phyloP scores from a whole-genome alignment of 2,113 vertebrate genomes.

The Notiomystis cincta region DNA sequence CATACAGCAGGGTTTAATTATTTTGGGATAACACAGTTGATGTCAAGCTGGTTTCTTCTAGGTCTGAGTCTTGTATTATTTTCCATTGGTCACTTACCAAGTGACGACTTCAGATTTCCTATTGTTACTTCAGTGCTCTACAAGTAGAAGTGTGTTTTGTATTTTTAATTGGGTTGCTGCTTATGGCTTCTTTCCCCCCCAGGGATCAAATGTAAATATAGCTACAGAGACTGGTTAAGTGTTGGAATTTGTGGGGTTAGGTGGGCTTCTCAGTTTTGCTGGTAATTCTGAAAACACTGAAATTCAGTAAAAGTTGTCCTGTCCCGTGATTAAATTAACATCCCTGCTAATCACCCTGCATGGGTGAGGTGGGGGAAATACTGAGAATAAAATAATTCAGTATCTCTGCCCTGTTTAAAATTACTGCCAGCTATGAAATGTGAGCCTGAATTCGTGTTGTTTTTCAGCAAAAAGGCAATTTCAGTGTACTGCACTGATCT shows the following conservation, averaged over 20 bases:
- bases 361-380: background rate
- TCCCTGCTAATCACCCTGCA: background rate
- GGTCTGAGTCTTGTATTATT: background rate
- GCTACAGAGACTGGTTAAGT: background rate
- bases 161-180: background rate
- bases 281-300: background rate
- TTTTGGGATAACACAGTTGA: background rate
- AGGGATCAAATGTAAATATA: background rate
- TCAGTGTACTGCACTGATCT: background rate
- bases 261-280: background rate
- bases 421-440: background rate
- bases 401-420: background rate
- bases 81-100: background rate
- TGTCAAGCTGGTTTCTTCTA: background rate
- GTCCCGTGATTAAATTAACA: background rate
- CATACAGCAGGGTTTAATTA: background rate
- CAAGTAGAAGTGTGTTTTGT: background rate
- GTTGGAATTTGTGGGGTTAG: background rate
- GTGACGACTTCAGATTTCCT: background rate
- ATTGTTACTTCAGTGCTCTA: background rate
- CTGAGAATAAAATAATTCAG: background rate
- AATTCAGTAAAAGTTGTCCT: background rate
- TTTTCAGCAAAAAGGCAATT: background rate
- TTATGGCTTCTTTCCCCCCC: background rate
- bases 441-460: background rate